A percentile compares a stretch with the other conserved stretches of the same genome.
These are phyloP conservation scores for Erebia epiphron DNA, from an alignment of 2,888 invertebrate species.

Conservation along the genomic window DNA sequence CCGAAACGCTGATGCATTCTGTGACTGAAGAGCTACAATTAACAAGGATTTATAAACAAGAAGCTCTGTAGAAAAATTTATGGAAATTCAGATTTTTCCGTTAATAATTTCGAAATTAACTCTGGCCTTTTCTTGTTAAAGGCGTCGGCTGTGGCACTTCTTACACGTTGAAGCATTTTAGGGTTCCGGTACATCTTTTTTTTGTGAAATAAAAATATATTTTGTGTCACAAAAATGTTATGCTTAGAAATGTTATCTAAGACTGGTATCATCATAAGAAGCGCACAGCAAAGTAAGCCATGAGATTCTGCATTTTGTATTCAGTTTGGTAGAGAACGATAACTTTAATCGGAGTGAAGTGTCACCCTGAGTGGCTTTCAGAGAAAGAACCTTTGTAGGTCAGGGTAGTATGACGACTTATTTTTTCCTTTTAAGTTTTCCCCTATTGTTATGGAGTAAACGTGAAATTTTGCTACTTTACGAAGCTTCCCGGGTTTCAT, in stretches of 20 bases:
- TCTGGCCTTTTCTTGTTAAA: too few relatives aligned
- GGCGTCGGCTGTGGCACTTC: too few relatives aligned
- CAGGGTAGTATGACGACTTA: slow-evolving; percentile 72
- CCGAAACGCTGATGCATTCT: too few relatives aligned
- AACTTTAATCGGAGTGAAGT: slow-evolving; percentile 81
- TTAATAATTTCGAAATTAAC: too few relatives aligned
- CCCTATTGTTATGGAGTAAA: slow-evolving; percentile 65
- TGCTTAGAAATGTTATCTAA: not conserved
- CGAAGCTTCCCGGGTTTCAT: slow-evolving; percentile 59
- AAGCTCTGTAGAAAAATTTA: too few relatives aligned
- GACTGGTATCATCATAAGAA: slow-evolving; percentile 3
- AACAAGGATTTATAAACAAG: too few relatives aligned
- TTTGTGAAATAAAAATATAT: not conserved
- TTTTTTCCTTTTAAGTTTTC: slow-evolving; percentile 72
- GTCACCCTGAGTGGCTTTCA: slow-evolving; percentile 80
- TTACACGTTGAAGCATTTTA: too few relatives aligned
- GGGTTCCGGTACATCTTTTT: too few relatives aligned
- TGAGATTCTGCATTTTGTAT: slow-evolving; percentile 70
- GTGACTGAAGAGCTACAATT: too few relatives aligned
- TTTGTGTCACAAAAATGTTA: not conserved
- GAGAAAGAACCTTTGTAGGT: slow-evolving; percentile 76
- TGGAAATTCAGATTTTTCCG: too few relatives aligned
- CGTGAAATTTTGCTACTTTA: slow-evolving; percentile 69
- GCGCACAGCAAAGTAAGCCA: slow-evolving; percentile 26
- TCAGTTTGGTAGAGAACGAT: slow-evolving; percentile 80